Conservation (phyloP, 2,797 vertebrate species). For the Mus caroli region DNA sequence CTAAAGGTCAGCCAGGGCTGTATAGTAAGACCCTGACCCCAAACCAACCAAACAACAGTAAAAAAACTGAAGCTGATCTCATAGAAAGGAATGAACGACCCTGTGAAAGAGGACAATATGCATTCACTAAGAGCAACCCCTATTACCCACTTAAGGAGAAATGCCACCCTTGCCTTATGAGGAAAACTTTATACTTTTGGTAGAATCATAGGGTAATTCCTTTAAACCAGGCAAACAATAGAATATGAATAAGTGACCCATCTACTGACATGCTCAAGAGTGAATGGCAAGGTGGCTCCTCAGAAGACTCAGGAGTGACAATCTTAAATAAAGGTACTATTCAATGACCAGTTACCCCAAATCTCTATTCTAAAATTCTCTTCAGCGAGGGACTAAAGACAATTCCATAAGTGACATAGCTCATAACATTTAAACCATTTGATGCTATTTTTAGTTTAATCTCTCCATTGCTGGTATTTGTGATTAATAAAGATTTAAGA, state of each 20-base stretch:
- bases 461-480: neutral
- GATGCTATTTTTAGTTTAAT: conserved; percentile 10
- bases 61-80: conserved; percentile 42
- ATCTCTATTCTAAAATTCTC: conserved; percentile 48
- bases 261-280: conserved; percentile 71
- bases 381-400: neutral
- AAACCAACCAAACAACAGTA: neutral
- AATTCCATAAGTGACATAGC: conserved; percentile 11
- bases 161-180: conserved; percentile 32
- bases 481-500: conserved; percentile 63
- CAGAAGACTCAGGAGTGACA: conserved; percentile 44
- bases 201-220: conserved; percentile 55
- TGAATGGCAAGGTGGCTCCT: conserved; percentile 59
- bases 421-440: neutral
- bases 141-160: conserved; percentile 41
- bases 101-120: conserved; percentile 32
- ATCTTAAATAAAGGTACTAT: conserved; percentile 63
- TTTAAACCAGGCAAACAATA: conserved; percentile 74
- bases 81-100: neutral
- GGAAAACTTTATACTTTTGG: conserved; percentile 70
- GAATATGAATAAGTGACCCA: conserved; percentile 78
- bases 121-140: conserved; percentile 37
- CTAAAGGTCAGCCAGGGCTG: neutral
- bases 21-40: neutral
- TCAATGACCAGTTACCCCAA: conserved; percentile 28